Base-by-base conservation (phyloP, 2,797 vertebrate species). In the Silurus aristotelis region DNA sequence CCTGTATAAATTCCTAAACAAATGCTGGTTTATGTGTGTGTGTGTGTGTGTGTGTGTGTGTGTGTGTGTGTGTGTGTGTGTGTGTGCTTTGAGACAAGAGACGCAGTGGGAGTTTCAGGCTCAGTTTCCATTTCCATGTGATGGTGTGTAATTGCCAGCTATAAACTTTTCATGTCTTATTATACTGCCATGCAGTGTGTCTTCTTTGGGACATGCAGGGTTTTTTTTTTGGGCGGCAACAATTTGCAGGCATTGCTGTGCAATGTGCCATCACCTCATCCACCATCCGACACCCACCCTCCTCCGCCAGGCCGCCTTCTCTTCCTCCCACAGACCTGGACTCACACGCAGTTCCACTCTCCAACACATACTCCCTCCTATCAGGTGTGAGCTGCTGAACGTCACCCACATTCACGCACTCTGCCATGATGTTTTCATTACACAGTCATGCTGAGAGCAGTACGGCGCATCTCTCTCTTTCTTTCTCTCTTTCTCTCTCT, bases 151-250 rank as follows among this genome's bases (percentile, higher is more conserved):
- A 91, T 91, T 90, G 89, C 80, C 87, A 90, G 90, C 86, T 71
- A 86, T 87, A 22, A 83, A 87, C 87, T 87, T 92, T 92, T 92
- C 89, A 91, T 92, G 91, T 89, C 88, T 94, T 86, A 94, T 94
- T 91, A 92, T 91, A 92, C 89, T 91, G 89, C 85, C 55, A 91
- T 89, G 85, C 91, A 73, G 52, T 68, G 58, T 38, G 17, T 82
- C 82, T 92, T 71, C 90, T 89, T 91, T 92, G 87, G 88, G 93
- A 87, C 92, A 90, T 89, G 61, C 78, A 52, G 56, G 56, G 58
- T 56, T 60, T 85, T 87, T 70, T 86, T 87, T 87, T 17, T 17
- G 17, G 67, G 67, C 38, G 71, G 83, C 75, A 84, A 83, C 73
- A 55, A 56, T 80, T 86, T 66, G n/a, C 86, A 58, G 89, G 84